Conservation (phyloP, 2,888 invertebrate genomes). For the Caenorhabditis panamensis region DNA sequence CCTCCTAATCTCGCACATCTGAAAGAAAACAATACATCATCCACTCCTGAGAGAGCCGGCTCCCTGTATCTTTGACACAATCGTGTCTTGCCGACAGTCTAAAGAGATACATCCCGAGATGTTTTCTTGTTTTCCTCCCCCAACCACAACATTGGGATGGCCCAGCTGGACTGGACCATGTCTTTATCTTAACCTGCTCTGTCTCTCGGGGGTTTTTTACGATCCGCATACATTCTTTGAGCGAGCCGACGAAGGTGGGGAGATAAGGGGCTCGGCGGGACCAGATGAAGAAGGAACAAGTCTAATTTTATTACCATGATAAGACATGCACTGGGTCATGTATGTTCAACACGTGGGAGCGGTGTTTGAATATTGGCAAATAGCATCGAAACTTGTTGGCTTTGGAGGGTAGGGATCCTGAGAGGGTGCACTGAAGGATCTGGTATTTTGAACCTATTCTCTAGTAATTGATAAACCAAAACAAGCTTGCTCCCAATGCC, state of each 20-base stretch:
- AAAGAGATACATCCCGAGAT: background rate
- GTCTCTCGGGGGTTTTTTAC: background rate
- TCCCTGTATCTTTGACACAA: background rate
- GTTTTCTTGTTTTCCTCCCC: too few species aligned
- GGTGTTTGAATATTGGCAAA: background rate
- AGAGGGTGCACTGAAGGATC: too few species aligned
- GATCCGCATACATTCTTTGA: slow-evolving; percentile 1
- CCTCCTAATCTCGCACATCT: slow-evolving; percentile 12
- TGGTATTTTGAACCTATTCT: too few species aligned
- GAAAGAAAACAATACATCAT: slow-evolving; percentile 8
- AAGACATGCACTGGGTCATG: background rate
- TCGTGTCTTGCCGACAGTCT: background rate
- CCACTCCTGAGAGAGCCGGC: background rate
- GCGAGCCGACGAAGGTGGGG: background rate
- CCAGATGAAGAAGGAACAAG: background rate
- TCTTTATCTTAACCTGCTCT: background rate
- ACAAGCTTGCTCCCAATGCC: background rate
- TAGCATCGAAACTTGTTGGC: too few species aligned
- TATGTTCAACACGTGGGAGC: background rate
- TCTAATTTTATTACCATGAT: background rate
- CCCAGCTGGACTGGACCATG: background rate
- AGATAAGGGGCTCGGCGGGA: background rate
- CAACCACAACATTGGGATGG: background rate
- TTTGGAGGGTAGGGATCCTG: too few species aligned
- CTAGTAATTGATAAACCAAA: too few species aligned